Conservation (phyloP, 2,113 vertebrate genomes). For the Aegypius monachus region DNA sequence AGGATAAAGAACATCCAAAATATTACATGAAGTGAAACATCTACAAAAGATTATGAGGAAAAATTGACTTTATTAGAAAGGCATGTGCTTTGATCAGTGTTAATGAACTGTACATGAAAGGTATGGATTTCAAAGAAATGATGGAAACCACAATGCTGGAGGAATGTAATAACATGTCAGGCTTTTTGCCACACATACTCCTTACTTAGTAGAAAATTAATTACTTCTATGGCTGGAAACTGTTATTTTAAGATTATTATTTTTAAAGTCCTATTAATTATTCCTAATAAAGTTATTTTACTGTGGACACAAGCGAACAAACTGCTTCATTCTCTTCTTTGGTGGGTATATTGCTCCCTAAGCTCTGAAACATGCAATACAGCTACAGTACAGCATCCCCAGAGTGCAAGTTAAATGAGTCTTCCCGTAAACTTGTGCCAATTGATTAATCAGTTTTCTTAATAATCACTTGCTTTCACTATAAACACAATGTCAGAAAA, state of each 20-base stretch:
- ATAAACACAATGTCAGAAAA: background rate
- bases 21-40: background rate
- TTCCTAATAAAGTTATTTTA: background rate
- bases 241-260: background rate
- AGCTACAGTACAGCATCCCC: background rate
- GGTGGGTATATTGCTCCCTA: background rate
- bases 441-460: background rate
- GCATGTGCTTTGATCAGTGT: conserved; percentile 36
- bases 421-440: background rate
- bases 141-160: background rate
- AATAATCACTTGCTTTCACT: background rate
- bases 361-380: background rate
- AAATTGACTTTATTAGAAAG: conserved; percentile 44
- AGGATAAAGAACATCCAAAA: background rate
- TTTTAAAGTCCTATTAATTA: conserved; percentile 16
- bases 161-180: background rate
- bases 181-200: background rate
- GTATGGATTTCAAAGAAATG: conserved; percentile 37
- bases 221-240: background rate
- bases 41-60: conserved; percentile 43
- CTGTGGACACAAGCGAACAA: background rate
- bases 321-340: background rate
- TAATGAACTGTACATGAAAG: conserved; percentile 58
- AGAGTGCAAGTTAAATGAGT: background rate
- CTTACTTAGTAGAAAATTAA: conserved; percentile 14